A percentile compares a stretch with the other conserved stretches of the same genome.
These are phyloP conservation scores for Onchidella celtica DNA, from an alignment of 2,888 invertebrate genomes.

Conservation along the genomic window DNA sequence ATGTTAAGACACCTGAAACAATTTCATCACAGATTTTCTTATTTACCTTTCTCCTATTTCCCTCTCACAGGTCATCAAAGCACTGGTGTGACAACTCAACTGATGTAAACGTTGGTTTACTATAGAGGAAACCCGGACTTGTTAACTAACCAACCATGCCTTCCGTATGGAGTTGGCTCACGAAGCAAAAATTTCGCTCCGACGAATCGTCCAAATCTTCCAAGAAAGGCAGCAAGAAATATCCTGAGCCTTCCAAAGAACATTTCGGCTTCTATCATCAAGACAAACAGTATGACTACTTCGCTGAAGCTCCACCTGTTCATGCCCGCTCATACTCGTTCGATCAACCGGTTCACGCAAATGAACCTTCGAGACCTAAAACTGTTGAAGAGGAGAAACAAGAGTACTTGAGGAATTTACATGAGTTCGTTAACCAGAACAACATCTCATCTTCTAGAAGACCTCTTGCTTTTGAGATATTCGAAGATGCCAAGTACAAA, in stretches of 20 bases:
- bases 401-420: not conserved
- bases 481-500: not conserved
- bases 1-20: no score
- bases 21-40: no score
- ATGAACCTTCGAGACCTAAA: no score
- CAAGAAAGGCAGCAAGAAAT: not conserved
- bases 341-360: no score
- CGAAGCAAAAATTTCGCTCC: not conserved
- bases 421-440: not conserved
- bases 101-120: no score
- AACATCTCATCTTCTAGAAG: not conserved
- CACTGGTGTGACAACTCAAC: no score
- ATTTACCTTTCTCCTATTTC: no score
- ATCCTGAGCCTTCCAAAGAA: not conserved
- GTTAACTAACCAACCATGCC: not conserved
- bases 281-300: no score
- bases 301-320: not conserved
- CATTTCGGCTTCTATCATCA: not conserved
- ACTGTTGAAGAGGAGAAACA: not conserved
- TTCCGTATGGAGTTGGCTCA: conserved; percentile 6
- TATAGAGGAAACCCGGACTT: no score
- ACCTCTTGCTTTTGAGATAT: conserved; percentile 9
- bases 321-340: no score
- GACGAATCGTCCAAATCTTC: not conserved
- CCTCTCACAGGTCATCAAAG: no score